Percentiles rank a stretch among this genome's conserved stretches.
These are phyloP conservation scores for Himalopsyche anomala DNA, from an alignment of 2,888 invertebrate species.

Conservation along the genomic window DNA sequence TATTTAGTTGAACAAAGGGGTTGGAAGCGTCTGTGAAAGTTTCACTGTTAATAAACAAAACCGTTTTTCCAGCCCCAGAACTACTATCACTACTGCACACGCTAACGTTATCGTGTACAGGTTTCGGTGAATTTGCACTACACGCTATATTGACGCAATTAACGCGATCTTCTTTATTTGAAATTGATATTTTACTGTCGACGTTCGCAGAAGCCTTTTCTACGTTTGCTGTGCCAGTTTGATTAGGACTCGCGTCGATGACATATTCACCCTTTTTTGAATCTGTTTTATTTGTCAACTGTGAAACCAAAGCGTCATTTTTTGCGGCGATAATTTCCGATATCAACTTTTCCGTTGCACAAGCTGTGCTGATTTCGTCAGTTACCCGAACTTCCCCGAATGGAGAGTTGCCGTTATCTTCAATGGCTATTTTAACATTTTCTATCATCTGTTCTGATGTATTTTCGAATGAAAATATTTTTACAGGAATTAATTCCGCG, in stretches of 20 bases:
- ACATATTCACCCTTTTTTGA: background rate
- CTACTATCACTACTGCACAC: constrained; percentile 63
- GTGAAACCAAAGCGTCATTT: constrained; percentile 67
- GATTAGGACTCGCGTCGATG: background rate
- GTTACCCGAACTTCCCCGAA: constrained; percentile 11
- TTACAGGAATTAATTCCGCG: constrained; percentile 5
- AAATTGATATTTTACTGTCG: constrained; percentile 1
- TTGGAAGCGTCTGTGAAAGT: constrained; percentile 50
- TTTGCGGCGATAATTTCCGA: constrained; percentile 76
- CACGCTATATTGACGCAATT: constrained; percentile 59
- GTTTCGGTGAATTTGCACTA: constrained; percentile 43
- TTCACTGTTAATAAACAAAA: constrained; percentile 68
- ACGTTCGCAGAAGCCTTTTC: constrained; percentile 13
- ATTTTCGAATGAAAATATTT: constrained; percentile 50
- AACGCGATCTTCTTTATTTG: constrained; percentile 49
- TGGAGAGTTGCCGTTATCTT: background rate
- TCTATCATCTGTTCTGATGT: constrained; percentile 44
- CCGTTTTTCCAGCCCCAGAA: constrained; percentile 60
- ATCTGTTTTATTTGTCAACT: constrained; percentile 21
- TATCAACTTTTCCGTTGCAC: constrained; percentile 74
- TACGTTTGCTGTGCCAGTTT: background rate
- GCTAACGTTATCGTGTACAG: constrained; percentile 58
- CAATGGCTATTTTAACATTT: background rate
- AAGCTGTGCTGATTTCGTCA: constrained; percentile 53
- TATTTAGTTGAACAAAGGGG: constrained; percentile 35